These are phyloP conservation scores for Tachina grossa DNA, from an alignment of 2,888 invertebrate genomes.

Conservation along the genomic window DNA sequence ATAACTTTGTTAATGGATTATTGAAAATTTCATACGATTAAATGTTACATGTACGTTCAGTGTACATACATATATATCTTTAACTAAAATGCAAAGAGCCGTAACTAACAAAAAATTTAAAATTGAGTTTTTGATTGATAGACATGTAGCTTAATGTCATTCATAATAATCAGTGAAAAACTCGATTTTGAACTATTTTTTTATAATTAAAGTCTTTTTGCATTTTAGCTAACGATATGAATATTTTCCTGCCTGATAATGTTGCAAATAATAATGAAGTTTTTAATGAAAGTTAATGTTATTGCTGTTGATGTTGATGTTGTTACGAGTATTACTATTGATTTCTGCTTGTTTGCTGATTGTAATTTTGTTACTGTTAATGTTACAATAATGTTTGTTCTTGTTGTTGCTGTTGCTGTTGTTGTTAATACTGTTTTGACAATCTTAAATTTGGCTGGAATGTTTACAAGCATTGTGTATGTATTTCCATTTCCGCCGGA, in stretches of 20 bases:
- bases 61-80: no score
- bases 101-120: no score
- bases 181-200: no score
- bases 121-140: no score
- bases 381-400: not conserved
- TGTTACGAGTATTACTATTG: not conserved
- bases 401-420: not conserved
- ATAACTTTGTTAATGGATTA: not conserved
- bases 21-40: not conserved
- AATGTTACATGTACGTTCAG: not conserved
- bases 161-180: no score
- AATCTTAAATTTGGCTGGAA: conserved; percentile 36
- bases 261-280: conserved; percentile 22
- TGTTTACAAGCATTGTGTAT: conserved; percentile 26
- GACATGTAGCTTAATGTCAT: no score
- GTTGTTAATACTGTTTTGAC: conserved; percentile 37
- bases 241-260: conserved; percentile 2
- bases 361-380: not conserved
- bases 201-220: no score
- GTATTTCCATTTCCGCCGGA: conserved; percentile 51
- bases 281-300: conserved; percentile 1
- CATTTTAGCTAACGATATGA: no score
- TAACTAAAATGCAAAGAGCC: no score
- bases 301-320: conserved; percentile 1
- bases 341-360: not conserved